Percentiles rank a stretch among this genome's conserved stretches.
Conservation (phyloP, 2,888 invertebrate genomes). For the Drosophila mayaguana region DNA sequence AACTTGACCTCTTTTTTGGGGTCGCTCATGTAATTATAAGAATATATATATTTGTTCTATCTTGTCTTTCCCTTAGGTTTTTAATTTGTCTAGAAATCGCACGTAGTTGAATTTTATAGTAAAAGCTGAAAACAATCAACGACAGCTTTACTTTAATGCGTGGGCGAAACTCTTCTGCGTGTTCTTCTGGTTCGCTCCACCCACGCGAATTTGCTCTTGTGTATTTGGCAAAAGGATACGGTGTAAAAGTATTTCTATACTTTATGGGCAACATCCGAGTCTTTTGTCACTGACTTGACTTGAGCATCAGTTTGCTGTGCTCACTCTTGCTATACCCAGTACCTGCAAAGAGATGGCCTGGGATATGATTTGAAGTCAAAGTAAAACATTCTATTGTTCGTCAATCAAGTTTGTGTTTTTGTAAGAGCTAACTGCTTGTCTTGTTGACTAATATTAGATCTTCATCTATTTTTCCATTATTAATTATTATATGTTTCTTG, state of each 20-base stretch:
- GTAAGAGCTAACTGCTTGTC: neutral
- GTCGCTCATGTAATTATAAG: neutral
- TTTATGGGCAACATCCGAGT: conserved; percentile 9
- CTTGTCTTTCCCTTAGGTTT: neutral
- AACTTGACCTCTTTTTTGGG: conserved; percentile 46
- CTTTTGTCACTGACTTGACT: conserved; percentile 19
- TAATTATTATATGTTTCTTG: neutral
- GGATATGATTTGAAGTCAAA: neutral
- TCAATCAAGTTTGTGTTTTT: neutral
- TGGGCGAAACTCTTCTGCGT: conserved; percentile 6
- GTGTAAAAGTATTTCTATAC: conserved; percentile 13
- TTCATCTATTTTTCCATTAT: neutral
- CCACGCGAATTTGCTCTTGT: conserved; percentile 7
- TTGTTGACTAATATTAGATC: rapidly evolving
- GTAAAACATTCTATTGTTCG: neutral
- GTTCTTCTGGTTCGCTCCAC: neutral
- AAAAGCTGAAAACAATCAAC: conserved; percentile 35
- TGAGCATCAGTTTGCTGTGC: conserved; percentile 23
- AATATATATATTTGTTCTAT: neutral
- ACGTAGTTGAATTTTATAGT: conserved; percentile 37
- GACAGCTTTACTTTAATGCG: conserved; percentile 31
- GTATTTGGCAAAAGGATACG: neutral
- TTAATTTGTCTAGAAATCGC: conserved; percentile 54
- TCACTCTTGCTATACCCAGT: neutral
- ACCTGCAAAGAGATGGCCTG: neutral